Base-by-base conservation (phyloP, 2,888 invertebrate species). In the Tiliacea aurago region DNA sequence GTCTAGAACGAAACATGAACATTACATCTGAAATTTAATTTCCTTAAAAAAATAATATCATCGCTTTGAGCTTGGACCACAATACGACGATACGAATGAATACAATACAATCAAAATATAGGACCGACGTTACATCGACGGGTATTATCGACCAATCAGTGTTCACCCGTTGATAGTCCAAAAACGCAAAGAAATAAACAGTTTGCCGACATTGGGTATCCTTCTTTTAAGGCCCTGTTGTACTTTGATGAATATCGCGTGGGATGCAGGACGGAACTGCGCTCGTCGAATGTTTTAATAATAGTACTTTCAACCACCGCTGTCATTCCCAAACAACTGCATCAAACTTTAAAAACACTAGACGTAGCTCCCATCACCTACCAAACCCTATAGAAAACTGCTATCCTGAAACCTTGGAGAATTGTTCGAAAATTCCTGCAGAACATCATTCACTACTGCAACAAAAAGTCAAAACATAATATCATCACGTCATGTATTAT, bases 71-170 rank as follows among this genome's bases (percentile, higher is more conserved):
- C 58, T 84, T 81, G 28, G 20, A 37, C 66, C 55, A 53, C 3
- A 41, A 41, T 23, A 53, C 51, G 20, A 28, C n/a, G 65, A 59
- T 33, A 62, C 49, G 37, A 69, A 70, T 55, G 43, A 23, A 47
- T 45, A 20, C 28, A 23, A 63, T 28, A 68, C 58, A 80, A 74
- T 65, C 64, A 74, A 70, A 77, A 78, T 80, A 77, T 70, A 75
- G 74, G 56, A n/a, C 47, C 63, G 33, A 33, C 65, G 77, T 77
- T 76, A 84, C 78, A 73, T 81, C 67, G 74, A 51, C 71, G 70
- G 70, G 68, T 80, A 78, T 81, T 81, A 80, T 81, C 68, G 75
- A 66, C 74, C 79, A 77, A 81, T 81, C 78, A 74, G 77, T 74
- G 73, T 73, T 78, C 71, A 69, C 59, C 62, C 56, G 28, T 20